Base-by-base conservation (phyloP, 2,888 invertebrate genomes). In the Anorthoa munda region DNA sequence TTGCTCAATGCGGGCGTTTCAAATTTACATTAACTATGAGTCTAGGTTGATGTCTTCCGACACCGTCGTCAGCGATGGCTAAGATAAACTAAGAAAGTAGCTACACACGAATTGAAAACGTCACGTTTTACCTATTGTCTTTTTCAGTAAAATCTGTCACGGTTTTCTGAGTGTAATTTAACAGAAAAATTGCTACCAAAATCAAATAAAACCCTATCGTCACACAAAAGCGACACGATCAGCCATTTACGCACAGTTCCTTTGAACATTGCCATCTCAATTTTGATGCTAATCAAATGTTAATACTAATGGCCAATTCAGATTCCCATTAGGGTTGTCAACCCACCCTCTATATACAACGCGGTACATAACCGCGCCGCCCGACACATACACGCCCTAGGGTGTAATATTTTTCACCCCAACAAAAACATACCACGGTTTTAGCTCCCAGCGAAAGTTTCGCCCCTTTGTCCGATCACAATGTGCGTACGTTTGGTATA, bases 331-430 rank as follows among this genome's bases (percentile, higher is more conserved):
- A 84, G 79, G 79, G 84, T 82, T 79, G 82, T 76, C 85, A 82
- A 82, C 75, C 72, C 78, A 65, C 83, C 80, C 80, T 88, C 78
- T 78, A 77, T 82, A 72, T 83, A 82, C 75, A 59, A 48, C 71
- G 85, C 86, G 53, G 60, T 88, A 86, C 85, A 89, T 90, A 75
- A 71, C 61, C 71, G 86, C 88, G 79, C 85, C 82, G 72, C 77
- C 76, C 82, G 87, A 91, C 90, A 90, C 91, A 91, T 88, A 88
- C 88, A 89, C 90, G 94, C 95, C 95, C 84, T 91, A 90, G 96
- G 95, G 96, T 96, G 95, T 94, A 95, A 95, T 95, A 95, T 95
- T 95, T 95, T 95, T 95, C 95, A 92, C 96, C 95, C 96, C 90
- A 92, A 93, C 92, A 93, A 94, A 93, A 95, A 94, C 93, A 93